Evolutionary conservation across 2,113 vertebrate genomes (phyloP), one percentile per base, ranked within the genome.

Genomic region (Scomber scombrus): DNA sequence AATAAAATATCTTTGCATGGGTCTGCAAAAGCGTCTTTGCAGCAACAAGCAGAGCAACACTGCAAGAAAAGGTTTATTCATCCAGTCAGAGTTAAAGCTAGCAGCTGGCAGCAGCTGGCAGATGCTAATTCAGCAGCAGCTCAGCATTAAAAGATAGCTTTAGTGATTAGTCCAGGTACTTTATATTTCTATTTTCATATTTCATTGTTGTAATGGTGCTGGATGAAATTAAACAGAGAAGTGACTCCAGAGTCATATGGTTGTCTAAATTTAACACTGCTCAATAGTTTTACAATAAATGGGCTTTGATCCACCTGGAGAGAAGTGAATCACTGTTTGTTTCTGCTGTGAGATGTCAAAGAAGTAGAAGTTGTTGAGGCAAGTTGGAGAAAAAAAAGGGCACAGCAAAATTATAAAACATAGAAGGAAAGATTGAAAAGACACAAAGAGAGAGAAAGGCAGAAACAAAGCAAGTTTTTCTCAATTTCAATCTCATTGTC

Each of bases 281-380:
- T 76, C 29, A 51, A 75, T 63, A 69, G 47, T 63, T 70, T 63
- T 45, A 56, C 75, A 49, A 61, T 75, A 75, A 84, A 86, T 81
- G 67, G 85, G 79, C 65, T 54, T 54, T 68, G 60, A 8, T 43
- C 19, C 51, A 66, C 61, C 60, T 71, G 68, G 29, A 69, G 65
- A 80, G 58, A 26, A 55, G 51, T 29, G 57, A 68, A 60, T 70
- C 57, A 64, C 15, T 55, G 43, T 7, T 31, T 58, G 52, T 60
- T 54, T 64, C 57, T 70, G 23, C 64, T 77, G 64, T 54, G 68
- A 67, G 45, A 50, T 2, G 43, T 10, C 11, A 86, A 84, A 80
- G 56, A 78, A 31, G 66, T 29, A 65, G n/a, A 78, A 69, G 74
- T 78, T 61, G 40, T 82, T 71, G 84, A 88, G 75, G 78, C 61